Evolutionary conservation across 2,888 invertebrate genomes (phyloP).

Genomic region (Achlya flavicornis): DNA sequence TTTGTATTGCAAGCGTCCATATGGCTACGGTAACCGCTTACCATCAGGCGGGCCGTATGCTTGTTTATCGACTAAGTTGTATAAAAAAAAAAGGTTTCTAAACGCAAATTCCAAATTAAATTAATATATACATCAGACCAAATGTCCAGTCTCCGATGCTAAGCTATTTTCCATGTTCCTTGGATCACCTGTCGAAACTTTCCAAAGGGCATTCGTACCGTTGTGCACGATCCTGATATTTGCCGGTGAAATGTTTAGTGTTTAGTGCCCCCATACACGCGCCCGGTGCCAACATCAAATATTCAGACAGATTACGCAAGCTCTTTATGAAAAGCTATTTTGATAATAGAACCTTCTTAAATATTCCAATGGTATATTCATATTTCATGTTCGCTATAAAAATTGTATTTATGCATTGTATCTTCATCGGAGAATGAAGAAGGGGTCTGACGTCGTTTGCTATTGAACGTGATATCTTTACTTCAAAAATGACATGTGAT

Average conservation of each 20-base stretch:
- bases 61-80: no score
- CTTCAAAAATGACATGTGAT: no score
- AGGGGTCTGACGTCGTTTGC: no score
- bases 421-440: not conserved
- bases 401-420: not conserved
- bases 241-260: not conserved
- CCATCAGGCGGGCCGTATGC: no score
- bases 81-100: no score
- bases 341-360: conserved; percentile 6
- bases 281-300: not conserved
- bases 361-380: not conserved
- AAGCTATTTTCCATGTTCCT: not conserved
- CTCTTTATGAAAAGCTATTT: conserved; percentile 1
- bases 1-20: no score
- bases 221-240: not conserved
- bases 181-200: not conserved
- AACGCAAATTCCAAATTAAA: not conserved
- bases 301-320: conserved; percentile 1
- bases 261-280: not conserved
- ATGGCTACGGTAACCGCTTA: no score
- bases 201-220: not conserved
- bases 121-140: not conserved
- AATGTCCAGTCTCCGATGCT: not conserved
- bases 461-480: no score
- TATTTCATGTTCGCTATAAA: not conserved